Base-by-base conservation (phyloP, 2,888 invertebrate species). In the Acrobeloides nanus region DNA sequence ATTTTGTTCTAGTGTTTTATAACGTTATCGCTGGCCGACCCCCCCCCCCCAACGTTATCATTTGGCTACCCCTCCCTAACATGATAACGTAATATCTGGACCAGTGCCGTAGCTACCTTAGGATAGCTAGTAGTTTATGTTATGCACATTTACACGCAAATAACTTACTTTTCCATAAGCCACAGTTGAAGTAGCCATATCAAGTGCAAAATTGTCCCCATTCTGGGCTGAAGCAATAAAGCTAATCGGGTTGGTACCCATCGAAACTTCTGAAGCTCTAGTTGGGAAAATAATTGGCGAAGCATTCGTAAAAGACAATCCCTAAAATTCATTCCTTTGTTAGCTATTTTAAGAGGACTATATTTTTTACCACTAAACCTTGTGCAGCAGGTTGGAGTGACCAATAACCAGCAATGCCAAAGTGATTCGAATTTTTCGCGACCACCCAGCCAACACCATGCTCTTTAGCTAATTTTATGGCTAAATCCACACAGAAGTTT, bases 121-220 rank as follows among this genome's bases (percentile, higher is more conserved):
- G 20, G 7, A 18, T 27, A 15, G 15, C 12, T 21, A 50, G 4
- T 10, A 4, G 12, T 15, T 21, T 8, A 23, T 46, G 1, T 8
- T 18, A 15, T 38, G 12, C 18, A 33, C 15, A 49, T 24, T 5
- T n/a, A n/a, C n/a, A n/a, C n/a, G n/a, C n/a, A n/a, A n/a, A n/a
- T n/a, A 18, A 20, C 48, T 8, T 6, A 84, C 84, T 80, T 92
- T 93, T 34, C 93, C 93, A 15, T 90, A 80, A 3, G 92, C 88
- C 0, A 89, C 90, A 0, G 87, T 83, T 0, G 90, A 87, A 0
- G 92, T 90, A 0, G 92, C 92, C 90, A 93, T 92, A 73, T 93
- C 93, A 47, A 93, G 76, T 6, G 87, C 81, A 75, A 89, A 89
- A 12, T 57, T 49, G 47, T 73, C 68, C 0, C 80, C 81, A n/a